Percentiles rank a stretch among this genome's conserved stretches.
These are phyloP conservation scores for Latrodectus elegans DNA, from an alignment of 2,888 invertebrate species.

Conservation along the genomic window DNA sequence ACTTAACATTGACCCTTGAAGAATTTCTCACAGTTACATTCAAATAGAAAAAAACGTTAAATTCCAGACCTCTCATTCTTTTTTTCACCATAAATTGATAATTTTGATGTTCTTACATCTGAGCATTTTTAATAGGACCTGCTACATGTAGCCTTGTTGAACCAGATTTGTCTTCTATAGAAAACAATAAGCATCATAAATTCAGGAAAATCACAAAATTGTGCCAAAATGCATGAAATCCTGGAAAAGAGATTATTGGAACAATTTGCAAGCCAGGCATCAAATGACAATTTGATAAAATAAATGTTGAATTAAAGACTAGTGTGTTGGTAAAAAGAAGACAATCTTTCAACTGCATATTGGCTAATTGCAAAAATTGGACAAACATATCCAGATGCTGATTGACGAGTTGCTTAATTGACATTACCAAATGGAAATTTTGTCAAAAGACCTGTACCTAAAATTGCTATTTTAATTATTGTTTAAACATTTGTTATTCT, in stretches of 20 bases:
- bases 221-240: conserved; percentile 7
- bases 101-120: conserved; percentile 19
- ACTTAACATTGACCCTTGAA: conserved; percentile 72
- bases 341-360: not conserved
- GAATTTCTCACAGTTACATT: conserved; percentile 73
- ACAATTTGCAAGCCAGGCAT: conserved; percentile 8
- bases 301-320: not conserved
- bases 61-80: conserved; percentile 72
- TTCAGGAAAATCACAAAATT: conserved; percentile 19
- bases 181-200: not conserved
- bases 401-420: too few relatives aligned
- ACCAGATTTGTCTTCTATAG: too few relatives aligned
- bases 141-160: not conserved
- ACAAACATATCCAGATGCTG: too few relatives aligned
- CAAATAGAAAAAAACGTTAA: conserved; percentile 73
- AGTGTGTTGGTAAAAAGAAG: conserved; percentile 10
- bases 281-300: conserved; percentile 19
- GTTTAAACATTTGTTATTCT: too few relatives aligned
- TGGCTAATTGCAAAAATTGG: too few relatives aligned
- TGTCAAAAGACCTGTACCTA: too few relatives aligned
- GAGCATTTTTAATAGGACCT: conserved; percentile 21
- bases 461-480: too few relatives aligned
- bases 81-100: conserved; percentile 70
- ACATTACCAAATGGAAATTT: too few relatives aligned
- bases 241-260: conserved; percentile 14